phyloP scores from a whole-genome alignment of 2,797 vertebrate species.

The Oryzias dopingdopingensis region DNA sequence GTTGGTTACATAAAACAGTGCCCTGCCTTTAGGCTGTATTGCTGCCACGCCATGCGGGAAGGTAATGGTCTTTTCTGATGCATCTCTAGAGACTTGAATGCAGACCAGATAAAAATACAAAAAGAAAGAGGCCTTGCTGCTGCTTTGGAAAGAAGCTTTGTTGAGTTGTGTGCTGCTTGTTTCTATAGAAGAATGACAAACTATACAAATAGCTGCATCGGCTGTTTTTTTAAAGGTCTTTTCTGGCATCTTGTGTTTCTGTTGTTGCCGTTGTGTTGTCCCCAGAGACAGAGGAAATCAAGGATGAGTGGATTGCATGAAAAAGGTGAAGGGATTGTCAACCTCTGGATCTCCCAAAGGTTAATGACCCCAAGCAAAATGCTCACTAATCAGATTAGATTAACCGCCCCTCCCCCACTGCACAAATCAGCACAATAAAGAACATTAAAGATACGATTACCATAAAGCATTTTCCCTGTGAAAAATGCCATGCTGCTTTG shows the following conservation, averaged over 20 bases:
- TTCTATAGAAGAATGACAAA: slow-evolving; percentile 66
- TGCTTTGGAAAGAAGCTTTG: slow-evolving; percentile 54
- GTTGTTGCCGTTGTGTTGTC: slow-evolving; percentile 68
- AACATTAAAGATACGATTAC: slow-evolving; percentile 71
- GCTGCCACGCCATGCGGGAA: slow-evolving; percentile 16
- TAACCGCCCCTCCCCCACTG: slow-evolving; percentile 54
- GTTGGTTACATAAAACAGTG: slow-evolving; percentile 20
- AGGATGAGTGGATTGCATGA: slow-evolving; percentile 52
- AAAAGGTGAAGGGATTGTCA: slow-evolving; percentile 70
- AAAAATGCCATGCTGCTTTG: slow-evolving; percentile 61
- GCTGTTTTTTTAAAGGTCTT: slow-evolving; percentile 72
- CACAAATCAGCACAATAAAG: slow-evolving; percentile 71
- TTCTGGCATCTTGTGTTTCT: slow-evolving; percentile 76
- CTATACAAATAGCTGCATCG: slow-evolving; percentile 75
- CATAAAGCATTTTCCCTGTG: slow-evolving; percentile 74
- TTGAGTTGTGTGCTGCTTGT: slow-evolving; percentile 60
- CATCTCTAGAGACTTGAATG: slow-evolving; percentile 52
- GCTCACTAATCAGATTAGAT: slow-evolving; percentile 83
- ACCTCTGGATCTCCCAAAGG: slow-evolving; percentile 78
- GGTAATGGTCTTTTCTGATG: slow-evolving; percentile 64
- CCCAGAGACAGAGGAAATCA: slow-evolving; percentile 60
- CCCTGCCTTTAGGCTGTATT: slow-evolving; percentile 8
- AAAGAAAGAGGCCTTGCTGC: slow-evolving; percentile 70
- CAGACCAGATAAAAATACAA: slow-evolving; percentile 20
- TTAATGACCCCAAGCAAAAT: slow-evolving; percentile 85